These are phyloP conservation scores for Bombus pascuorum DNA, from an alignment of 1,140 invertebrate genomes.

Conservation along the genomic window DNA sequence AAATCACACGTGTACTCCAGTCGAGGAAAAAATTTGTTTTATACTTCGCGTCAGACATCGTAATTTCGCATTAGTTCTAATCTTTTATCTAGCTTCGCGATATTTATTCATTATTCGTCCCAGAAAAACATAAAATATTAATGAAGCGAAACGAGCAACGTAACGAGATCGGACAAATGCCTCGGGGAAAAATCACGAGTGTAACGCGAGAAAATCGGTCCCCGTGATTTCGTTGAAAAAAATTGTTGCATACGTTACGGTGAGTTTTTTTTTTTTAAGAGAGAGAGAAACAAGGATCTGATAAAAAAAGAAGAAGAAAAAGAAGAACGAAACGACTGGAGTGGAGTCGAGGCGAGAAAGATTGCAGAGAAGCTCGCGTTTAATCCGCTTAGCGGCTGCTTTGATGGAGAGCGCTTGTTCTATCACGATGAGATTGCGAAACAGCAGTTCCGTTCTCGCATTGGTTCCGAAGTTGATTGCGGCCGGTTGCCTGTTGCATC, in stretches of 20 bases:
- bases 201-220: no score
- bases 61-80: background rate
- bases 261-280: no score
- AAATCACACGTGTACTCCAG: no score
- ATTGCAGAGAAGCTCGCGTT: conserved; percentile 55
- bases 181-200: background rate
- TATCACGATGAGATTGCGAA: conserved; percentile 51
- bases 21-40: background rate
- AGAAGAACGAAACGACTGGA: background rate
- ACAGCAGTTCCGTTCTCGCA: conserved; percentile 60
- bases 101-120: conserved; percentile 24
- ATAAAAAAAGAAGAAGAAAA: background rate
- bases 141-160: conserved; percentile 18
- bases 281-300: background rate
- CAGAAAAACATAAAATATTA: conserved; percentile 7
- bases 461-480: conserved; percentile 18
- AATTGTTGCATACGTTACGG: no score
- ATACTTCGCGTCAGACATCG: background rate
- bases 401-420: conserved; percentile 47
- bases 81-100: background rate
- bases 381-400: conserved; percentile 66
- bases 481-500: conserved; percentile 29
- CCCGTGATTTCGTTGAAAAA: no score
- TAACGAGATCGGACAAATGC: conserved; percentile 48
- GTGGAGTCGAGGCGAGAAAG: conserved; percentile 30